Evolutionary conservation across 2,797 vertebrate genomes (phyloP), one percentile per base, ranked within the genome.

Genomic region (Pangasius sanitwongsei): DNA sequence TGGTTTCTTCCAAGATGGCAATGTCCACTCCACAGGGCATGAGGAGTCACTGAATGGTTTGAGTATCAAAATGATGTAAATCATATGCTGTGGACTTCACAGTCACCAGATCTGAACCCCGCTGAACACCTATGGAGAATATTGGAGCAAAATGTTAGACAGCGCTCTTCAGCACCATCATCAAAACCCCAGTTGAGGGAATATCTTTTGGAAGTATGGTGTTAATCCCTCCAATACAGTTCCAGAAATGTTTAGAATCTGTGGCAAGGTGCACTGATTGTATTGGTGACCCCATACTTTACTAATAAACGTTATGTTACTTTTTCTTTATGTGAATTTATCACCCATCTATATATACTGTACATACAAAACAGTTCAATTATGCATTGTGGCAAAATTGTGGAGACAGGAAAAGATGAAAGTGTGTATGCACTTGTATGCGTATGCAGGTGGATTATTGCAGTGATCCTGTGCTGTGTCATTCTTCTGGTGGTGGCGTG

Each of bases 401-500:
- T 87, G 12, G 9, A 82, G 34, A 59, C 4, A 37, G 15, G 23
- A 81, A 50, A 86, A 77, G 53, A 25, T 88, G 15, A 37, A 31
- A 77, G 75, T 87, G 59, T 63, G 15, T 86, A n/a, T 88, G 11
- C 16, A 50, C 8, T 25, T 90, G 44, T 86, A 11, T 90, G 50
- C 78, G n/a, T 89, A 2, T 89, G 8, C 92, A 98, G 98, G 86
- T 94, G 93, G 95, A 90, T 63, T 0, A 55, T 96, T 44, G 93
- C 95, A 69, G 0, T 94, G 61, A 25, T 88, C 59, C 85, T 98
- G 89, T 96, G 96, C 95, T 96, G 95, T 61, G 20, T 91, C 31
- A 95, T 98, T 88, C 95, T 98, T 78, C 92, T 97, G 91, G 95
- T 98, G 63, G 96, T 97, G 50, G 74, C 96, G 69, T 97, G 97